Base-by-base conservation (phyloP, 1,140 invertebrate genomes). In the Apis cerana region DNA sequence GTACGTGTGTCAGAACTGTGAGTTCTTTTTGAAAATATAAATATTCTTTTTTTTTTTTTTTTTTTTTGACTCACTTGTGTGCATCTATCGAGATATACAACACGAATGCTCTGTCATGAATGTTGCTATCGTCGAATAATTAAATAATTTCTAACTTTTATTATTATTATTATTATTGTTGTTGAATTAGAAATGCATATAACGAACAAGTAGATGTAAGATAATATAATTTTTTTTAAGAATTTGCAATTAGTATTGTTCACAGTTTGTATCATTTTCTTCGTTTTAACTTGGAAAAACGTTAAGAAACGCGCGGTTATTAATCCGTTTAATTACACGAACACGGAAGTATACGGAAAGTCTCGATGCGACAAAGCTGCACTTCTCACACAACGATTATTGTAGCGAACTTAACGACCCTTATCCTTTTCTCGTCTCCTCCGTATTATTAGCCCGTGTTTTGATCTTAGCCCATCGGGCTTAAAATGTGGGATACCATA, bases 1-100 rank as follows among this genome's bases (percentile, higher is more conserved):
- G 93, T 93, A 89, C 78, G 88, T 89, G 88, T 89, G 50, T 50
- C 11, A 21, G 21, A 75, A 19, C 17, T 72, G 43, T 21, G 19
- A 48, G 12, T n/a, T 48, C 15, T 23, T 54, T 13, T 19, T 61
- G 7, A 2, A n/a, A 43, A 9, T 43, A 43, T 9, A 33, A 33
- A 33, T 33, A 33, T 33, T 33, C 3, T 33, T 33, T 33, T 33
- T 33, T 33, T 33, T 4, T 33, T 33, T 33, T 33, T 4, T 33
- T 33, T 33, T 33, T 3, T 33, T 33, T 17, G 15, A 2, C 10
- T 4, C 23, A 10, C 10, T 9, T 21, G 19, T 11, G 27, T 0
- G 17, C 64, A 2, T 43, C 17, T 17, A 33, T 2, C 62, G 62
- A 64, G 12, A 65, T 43, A 23, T 19, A 17, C 19, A 23, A n/a